Evolutionary conservation across 1,140 invertebrate genomes (phyloP).

Genomic region (Hypsibius dujardini): DNA sequence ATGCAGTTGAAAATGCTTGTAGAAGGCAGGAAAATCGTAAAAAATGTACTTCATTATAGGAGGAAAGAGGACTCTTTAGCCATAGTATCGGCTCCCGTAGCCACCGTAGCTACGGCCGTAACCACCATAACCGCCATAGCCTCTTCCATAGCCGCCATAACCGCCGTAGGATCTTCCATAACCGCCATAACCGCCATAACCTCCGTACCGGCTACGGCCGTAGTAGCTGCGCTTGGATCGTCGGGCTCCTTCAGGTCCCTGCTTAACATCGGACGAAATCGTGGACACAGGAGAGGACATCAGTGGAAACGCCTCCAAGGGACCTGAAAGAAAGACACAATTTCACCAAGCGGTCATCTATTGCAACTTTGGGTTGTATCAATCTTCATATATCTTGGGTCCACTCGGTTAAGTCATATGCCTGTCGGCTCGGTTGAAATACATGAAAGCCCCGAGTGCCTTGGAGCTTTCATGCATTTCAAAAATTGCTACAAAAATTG

Average conservation of each 20-base stretch:
- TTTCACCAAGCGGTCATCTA: no score
- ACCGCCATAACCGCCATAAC: neutral
- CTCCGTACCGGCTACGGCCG: neutral
- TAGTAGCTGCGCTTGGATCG: constrained; percentile 1
- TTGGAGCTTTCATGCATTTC: no score
- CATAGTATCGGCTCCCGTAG: neutral
- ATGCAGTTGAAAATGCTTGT: no score
- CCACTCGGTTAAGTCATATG: no score
- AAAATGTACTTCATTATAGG: no score
- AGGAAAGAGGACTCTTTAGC: neutral
- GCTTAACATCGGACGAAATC: neutral
- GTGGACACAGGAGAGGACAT: neutral
- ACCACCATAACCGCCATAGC: neutral
- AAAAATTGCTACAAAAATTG: no score
- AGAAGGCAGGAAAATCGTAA: no score
- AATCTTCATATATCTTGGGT: neutral
- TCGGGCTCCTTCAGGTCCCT: neutral
- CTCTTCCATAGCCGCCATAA: neutral
- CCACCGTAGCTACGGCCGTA: neutral
- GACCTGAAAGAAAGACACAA: neutral
- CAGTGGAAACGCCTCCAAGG: neutral
- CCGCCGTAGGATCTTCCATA: neutral
- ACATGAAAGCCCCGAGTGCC: no score
- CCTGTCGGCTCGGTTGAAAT: no score
- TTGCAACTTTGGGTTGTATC: neutral